These are phyloP conservation scores for Brachyhypopomus occidentalis DNA, from an alignment of 2,113 vertebrate genomes.

Conservation along the genomic window DNA sequence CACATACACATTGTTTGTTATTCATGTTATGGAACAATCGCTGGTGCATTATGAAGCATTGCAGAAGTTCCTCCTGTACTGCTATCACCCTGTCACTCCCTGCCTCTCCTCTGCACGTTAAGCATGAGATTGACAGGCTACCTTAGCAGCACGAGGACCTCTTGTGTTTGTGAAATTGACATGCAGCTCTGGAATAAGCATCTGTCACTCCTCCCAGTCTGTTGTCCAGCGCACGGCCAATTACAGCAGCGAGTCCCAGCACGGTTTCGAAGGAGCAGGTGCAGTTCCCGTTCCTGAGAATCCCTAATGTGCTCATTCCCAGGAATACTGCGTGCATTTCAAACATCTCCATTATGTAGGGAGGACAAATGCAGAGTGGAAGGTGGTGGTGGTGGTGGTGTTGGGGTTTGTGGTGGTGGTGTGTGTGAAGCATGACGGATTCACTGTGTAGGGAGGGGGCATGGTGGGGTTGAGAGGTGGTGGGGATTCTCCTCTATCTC, in stretches of 20 bases:
- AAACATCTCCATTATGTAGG: constrained; percentile 34
- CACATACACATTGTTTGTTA: background rate
- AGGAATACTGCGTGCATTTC: no score
- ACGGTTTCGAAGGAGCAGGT: no score
- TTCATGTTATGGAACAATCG: background rate
- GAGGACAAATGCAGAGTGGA: background rate
- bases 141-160: no score
- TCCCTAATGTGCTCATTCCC: no score
- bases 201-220: no score
- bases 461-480: constrained; percentile 5
- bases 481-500: constrained; percentile 28
- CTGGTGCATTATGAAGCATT: background rate
- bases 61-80: background rate
- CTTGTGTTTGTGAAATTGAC: no score
- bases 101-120: background rate
- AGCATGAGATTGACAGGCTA: background rate
- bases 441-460: background rate
- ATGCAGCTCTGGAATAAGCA: no score
- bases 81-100: background rate
- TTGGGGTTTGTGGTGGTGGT: no score
- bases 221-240: no score
- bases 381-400: no score
- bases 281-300: no score
- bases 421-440: background rate
- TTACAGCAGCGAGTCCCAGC: no score